Conservation (phyloP, 2,888 invertebrate genomes). For the Euphydryas editha region DNA sequence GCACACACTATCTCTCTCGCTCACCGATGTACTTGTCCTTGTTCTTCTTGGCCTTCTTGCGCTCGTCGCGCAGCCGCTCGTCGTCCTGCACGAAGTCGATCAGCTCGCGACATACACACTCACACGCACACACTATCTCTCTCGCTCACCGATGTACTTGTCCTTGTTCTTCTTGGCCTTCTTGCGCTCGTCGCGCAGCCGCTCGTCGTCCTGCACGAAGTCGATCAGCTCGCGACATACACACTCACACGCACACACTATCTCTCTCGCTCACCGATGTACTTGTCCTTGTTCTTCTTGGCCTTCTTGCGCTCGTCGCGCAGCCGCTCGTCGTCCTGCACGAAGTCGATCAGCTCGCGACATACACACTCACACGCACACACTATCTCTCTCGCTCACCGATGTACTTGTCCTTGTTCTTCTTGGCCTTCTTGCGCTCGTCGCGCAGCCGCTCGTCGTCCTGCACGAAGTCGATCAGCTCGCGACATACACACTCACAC, state of each 20-base stretch:
- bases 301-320: slow-evolving; percentile 99
- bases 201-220: slow-evolving; percentile 99
- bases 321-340: slow-evolving; percentile 98
- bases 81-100: slow-evolving; percentile 99
- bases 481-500: too few species aligned
- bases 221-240: too few species aligned
- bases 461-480: slow-evolving; percentile 98
- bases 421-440: slow-evolving; percentile 99
- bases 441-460: slow-evolving; percentile 98
- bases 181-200: slow-evolving; percentile 96
- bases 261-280: slow-evolving; percentile 93
- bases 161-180: slow-evolving; percentile 99
- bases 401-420: slow-evolving; percentile 99
- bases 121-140: too few species aligned
- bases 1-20: slow-evolving; percentile 43
- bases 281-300: slow-evolving; percentile 99
- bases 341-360: too few species aligned
- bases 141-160: slow-evolving; percentile 95
- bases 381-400: slow-evolving; percentile 85
- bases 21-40: slow-evolving; percentile 98
- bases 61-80: slow-evolving; percentile 96
- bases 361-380: too few species aligned
- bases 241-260: too few species aligned
- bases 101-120: too few species aligned
- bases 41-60: slow-evolving; percentile 99